Evolutionary conservation across 2,797 vertebrate genomes (phyloP).

Genomic region (Rhynchonycteris naso): DNA sequence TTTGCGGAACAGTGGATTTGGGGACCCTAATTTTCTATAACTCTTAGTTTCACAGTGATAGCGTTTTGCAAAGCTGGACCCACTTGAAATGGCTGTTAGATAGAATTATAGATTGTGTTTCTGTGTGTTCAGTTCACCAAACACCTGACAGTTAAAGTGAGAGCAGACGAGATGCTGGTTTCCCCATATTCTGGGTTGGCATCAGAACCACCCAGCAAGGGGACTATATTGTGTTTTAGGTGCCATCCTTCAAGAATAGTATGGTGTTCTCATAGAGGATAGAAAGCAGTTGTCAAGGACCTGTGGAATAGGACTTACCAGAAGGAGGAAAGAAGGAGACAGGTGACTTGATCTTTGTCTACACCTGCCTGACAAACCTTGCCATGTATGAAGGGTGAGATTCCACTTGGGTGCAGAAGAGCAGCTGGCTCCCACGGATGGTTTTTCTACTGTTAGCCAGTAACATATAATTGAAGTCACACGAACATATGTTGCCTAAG

Average conservation of each 20-base stretch:
- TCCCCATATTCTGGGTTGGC: background rate
- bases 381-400: background rate
- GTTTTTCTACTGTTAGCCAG: constrained; percentile 54
- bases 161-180: background rate
- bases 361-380: background rate
- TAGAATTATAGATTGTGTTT: background rate
- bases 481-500: constrained; percentile 25
- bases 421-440: background rate
- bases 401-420: background rate
- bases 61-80: background rate
- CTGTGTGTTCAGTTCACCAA: background rate
- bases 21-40: background rate
- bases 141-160: background rate
- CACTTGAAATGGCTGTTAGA: background rate
- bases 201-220: background rate
- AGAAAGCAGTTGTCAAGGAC: background rate
- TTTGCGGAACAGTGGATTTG: background rate
- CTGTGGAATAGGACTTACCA: background rate
- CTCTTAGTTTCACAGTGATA: background rate
- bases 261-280: background rate
- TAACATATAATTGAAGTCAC: constrained; percentile 38
- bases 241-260: background rate
- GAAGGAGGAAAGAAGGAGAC: background rate
- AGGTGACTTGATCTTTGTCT: background rate
- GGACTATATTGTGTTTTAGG: background rate